Evolutionary conservation across 2,113 vertebrate genomes (phyloP).

Genomic region (Podarcis cretensis): DNA sequence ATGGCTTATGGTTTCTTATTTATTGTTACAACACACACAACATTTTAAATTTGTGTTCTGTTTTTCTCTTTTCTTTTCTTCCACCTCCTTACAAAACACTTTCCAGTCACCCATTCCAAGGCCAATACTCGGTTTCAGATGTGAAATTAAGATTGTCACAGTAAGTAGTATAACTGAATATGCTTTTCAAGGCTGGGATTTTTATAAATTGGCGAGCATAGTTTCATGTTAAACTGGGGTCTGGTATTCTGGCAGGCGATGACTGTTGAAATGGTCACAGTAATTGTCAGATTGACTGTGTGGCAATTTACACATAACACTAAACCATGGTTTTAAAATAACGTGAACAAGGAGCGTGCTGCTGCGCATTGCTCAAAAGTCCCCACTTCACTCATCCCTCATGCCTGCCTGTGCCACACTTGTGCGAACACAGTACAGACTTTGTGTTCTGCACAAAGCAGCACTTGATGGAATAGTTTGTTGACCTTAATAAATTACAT

Average conservation of each 20-base stretch:
- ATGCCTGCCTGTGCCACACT: too few species aligned
- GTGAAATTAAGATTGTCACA: slow-evolving; percentile 95
- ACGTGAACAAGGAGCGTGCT: too few species aligned
- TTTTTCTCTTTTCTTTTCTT: background rate
- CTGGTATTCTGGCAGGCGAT: background rate
- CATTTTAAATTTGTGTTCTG: background rate
- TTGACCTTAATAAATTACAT: too few species aligned
- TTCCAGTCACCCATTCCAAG: slow-evolving; percentile 94
- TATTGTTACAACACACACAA: background rate
- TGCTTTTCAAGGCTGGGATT: background rate
- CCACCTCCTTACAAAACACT: background rate
- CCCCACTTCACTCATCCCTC: too few species aligned
- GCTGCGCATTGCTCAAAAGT: too few species aligned
- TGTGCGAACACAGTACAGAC: too few species aligned
- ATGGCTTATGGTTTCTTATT: background rate
- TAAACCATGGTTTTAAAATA: too few species aligned
- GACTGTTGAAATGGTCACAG: background rate
- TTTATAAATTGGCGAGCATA: background rate
- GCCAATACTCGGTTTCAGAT: slow-evolving; percentile 94
- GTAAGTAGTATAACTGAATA: slow-evolving; percentile 81
- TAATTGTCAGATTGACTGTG: background rate
- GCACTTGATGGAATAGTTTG: too few species aligned
- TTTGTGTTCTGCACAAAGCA: too few species aligned
- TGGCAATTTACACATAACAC: background rate
- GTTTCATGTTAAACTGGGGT: background rate